Percentiles rank a stretch among this genome's conserved stretches.
Conservation (phyloP, 2,888 invertebrate genomes). For the Trisateles emortualis region DNA sequence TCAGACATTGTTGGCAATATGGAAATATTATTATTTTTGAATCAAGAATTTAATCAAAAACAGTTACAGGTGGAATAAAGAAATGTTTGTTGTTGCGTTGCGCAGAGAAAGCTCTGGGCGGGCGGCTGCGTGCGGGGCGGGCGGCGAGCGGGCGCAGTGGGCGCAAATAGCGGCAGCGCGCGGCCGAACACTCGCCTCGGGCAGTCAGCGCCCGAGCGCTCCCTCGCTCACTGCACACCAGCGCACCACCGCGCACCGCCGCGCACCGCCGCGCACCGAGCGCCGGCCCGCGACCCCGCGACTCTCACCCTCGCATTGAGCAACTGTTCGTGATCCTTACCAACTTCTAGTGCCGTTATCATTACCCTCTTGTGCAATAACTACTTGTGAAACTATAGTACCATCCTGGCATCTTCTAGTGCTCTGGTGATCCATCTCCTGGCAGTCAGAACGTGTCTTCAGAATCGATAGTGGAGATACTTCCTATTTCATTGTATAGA, state of each 20-base stretch:
- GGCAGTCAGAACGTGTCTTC: constrained; percentile 55
- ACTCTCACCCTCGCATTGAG: constrained; percentile 28
- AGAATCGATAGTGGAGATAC: constrained; percentile 61
- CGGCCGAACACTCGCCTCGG: constrained; percentile 61
- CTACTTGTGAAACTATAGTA: constrained; percentile 42
- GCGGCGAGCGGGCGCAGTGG: constrained; percentile 74
- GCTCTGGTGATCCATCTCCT: constrained; percentile 51
- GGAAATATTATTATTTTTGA: neutral
- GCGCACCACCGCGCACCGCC: constrained; percentile 10
- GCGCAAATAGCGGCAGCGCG: constrained; percentile 83
- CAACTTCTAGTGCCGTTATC: constrained; percentile 22
- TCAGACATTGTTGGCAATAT: too few relatives aligned
- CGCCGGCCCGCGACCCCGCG: constrained; percentile 31
- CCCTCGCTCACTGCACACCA: constrained; percentile 41
- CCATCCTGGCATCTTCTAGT: constrained; percentile 56
- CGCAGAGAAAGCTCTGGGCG: constrained; percentile 82
- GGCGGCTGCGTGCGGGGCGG: constrained; percentile 68
- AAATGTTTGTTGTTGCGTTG: constrained; percentile 73
- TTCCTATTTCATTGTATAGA: constrained; percentile 54
- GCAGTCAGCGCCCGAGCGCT: constrained; percentile 67
- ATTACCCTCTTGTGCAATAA: constrained; percentile 42
- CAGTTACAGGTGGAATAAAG: constrained; percentile 66
- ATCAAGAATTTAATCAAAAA: constrained; percentile 27
- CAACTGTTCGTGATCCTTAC: constrained; percentile 4
- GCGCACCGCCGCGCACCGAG: constrained; percentile 18